A percentile compares a stretch with the other conserved stretches of the same genome.
Conservation (phyloP, 2,888 invertebrate species). For the Tachina lurida region DNA sequence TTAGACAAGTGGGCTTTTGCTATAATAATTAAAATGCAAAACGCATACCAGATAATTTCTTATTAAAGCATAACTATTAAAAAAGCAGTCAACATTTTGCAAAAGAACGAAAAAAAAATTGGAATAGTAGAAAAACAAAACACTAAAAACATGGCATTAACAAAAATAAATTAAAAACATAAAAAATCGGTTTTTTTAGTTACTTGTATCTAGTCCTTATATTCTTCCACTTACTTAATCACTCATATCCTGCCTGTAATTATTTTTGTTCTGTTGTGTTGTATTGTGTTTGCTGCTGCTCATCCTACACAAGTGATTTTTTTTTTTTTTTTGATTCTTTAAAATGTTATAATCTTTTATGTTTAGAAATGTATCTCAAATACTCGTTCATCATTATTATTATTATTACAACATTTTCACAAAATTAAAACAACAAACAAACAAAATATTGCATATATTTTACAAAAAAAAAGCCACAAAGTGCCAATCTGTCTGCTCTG, state of each 20-base stretch:
- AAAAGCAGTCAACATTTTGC: conserved; percentile 39
- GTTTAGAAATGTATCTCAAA: conserved; percentile 33
- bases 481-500: conserved; percentile 73
- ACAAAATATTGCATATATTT: conserved; percentile 23
- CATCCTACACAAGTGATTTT: conserved; percentile 43
- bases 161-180: conserved; percentile 19
- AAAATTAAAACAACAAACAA: conserved; percentile 21
- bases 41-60: conserved; percentile 64
- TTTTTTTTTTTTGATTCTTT: not conserved
- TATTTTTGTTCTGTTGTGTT: not conserved
- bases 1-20: conserved; percentile 64
- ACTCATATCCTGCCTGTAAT: conserved; percentile 48
- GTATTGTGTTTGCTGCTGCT: not conserved
- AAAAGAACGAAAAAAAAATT: conserved; percentile 25
- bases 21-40: conserved; percentile 70
- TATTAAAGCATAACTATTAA: conserved; percentile 49
- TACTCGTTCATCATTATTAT: conserved; percentile 47
- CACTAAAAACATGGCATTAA: not conserved
- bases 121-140: not conserved
- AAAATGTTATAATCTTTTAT: not conserved
- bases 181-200: not conserved
- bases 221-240: not conserved
- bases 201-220: too few relatives aligned
- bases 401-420: conserved; percentile 44
- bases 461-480: conserved; percentile 71